phyloP scores from a whole-genome alignment of 1,140 invertebrate species.

The Solen grandis region DNA sequence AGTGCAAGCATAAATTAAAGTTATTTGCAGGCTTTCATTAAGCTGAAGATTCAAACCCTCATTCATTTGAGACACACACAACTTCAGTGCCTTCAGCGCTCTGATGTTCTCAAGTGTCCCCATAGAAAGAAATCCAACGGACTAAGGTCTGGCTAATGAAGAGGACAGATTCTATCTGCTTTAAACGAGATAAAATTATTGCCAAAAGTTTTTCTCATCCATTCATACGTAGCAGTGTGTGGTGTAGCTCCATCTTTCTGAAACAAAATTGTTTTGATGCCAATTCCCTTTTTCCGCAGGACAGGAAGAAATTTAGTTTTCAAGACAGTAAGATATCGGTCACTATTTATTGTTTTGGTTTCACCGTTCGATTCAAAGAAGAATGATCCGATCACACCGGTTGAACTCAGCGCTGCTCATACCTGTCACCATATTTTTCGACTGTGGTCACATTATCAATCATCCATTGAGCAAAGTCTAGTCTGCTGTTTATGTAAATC shows the following conservation, averaged over 20 bases:
- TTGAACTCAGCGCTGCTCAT: neutral
- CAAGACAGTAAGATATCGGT: neutral
- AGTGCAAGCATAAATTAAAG: no score
- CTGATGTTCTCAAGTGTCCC: no score
- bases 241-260: conserved; percentile 1
- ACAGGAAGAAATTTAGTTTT: neutral
- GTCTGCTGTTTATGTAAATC: neutral
- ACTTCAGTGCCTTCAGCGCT: no score
- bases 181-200: no score
- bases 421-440: neutral
- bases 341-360: no score
- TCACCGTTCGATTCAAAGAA: conserved; percentile 4
- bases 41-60: no score
- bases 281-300: neutral
- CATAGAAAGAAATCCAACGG: no score
- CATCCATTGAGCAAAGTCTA: conserved; percentile 13
- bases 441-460: neutral
- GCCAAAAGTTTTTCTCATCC: no score
- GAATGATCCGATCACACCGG: neutral
- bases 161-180: neutral
- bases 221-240: no score
- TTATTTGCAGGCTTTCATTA: no score
- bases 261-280: neutral
- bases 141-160: conserved; percentile 20
- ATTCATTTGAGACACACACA: no score